A percentile compares a stretch with the other conserved stretches of the same genome.
These are phyloP conservation scores for Microtus pennsylvanicus DNA, from an alignment of 2,113 vertebrate species.

Conservation along the genomic window DNA sequence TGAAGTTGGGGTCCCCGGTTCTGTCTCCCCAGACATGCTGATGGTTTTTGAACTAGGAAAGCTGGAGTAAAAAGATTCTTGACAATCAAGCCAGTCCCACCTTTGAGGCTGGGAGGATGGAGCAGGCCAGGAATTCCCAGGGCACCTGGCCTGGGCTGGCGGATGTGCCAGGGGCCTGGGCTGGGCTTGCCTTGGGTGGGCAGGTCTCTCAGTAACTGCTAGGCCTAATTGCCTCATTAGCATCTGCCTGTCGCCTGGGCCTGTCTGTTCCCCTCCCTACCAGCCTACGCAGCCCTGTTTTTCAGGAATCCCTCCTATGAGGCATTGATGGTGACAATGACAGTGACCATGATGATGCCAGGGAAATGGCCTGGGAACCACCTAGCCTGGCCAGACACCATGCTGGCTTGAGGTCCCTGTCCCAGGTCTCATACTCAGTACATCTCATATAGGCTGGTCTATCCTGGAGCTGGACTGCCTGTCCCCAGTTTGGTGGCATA, in stretches of 20 bases:
- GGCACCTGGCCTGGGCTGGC: not conserved
- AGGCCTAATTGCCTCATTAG: constrained; percentile 69
- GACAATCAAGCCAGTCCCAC: not conserved
- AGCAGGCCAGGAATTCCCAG: constrained; percentile 58
- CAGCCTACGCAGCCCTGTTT: constrained; percentile 62
- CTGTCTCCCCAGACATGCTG: not conserved
- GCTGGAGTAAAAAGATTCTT: not conserved
- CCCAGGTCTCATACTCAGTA: not conserved
- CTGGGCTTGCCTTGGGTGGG: constrained; percentile 42
- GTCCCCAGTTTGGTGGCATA: not conserved
- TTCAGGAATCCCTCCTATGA: constrained; percentile 73
- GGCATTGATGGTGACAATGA: constrained; percentile 43
- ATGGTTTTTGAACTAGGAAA: not conserved
- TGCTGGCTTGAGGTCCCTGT: not conserved
- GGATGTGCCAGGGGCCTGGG: constrained; percentile 68
- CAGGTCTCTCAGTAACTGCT: constrained; percentile 61
- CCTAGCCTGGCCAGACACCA: not conserved
- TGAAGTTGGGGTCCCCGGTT: not conserved
- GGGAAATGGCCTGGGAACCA: not conserved
- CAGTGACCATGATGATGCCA: not conserved
- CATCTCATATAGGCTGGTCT: not conserved
- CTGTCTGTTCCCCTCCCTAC: constrained; percentile 64
- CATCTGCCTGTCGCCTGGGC: constrained; percentile 56
- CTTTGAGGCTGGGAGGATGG: not conserved
- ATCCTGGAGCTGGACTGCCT: not conserved